Evolutionary conservation across 1,140 invertebrate genomes (phyloP), one percentile per base, ranked within the genome.

Genomic region (Lordiphosa mommai): DNA sequence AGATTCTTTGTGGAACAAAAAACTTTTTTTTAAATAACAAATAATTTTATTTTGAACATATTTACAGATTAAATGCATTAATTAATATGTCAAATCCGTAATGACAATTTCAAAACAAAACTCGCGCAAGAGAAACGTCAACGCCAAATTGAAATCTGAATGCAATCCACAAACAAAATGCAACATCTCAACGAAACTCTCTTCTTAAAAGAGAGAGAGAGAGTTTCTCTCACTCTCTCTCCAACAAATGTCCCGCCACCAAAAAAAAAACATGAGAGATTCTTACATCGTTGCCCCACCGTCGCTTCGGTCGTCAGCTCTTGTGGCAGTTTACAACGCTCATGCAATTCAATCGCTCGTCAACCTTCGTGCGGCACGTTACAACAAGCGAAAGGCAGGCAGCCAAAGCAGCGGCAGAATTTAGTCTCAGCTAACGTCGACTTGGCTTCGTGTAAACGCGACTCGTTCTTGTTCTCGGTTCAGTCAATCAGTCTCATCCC

Each of bases 341-440:
- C 61, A 58, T 70, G 66, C 50, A 55, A 64, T 63, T 82, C 77
- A 82, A 76, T 84, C 59, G 72, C 57, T 84, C 72, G 57, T 72
- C 67, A 70, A 82, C 72, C 72, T 76, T 72, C 77, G 77, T 84
- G 60, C 67, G 44, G 66, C 58, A 50, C 72, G 76, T 82, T 80
- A 74, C 76, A 80, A 73, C 46, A 73, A 50, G 52, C 55, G 43
- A 53, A 59, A 61, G 13, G 27, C 50, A 58, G 38, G 27, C 50
- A 63, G n/a, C 55, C 30, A 53, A 16, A 27, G 10, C 34, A 50
- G 30, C 49, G 33, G 32, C 49, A 44, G 33, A 10, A 29, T 17
- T 36, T 23, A 36, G 49, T 41, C 48, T 34, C 29, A 14, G 37
- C 36, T 34, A 10, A 44, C 33, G 30, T 49, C 46, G 36, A n/a